Evolutionary conservation across 2,888 invertebrate species (phyloP).

Genomic region (Synergus japonicus): DNA sequence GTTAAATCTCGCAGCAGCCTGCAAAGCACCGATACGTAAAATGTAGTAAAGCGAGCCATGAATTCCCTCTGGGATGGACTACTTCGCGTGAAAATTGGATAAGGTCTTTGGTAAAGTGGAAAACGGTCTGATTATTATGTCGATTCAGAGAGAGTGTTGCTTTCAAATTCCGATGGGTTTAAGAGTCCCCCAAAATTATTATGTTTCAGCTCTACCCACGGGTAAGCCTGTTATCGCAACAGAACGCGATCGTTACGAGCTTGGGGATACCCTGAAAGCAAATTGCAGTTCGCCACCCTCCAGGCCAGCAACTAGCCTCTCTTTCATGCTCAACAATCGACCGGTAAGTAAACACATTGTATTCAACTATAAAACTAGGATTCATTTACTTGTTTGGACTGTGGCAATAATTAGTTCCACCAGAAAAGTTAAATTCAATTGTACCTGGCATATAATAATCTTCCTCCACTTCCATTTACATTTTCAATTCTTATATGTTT

Average conservation of each 20-base stretch:
- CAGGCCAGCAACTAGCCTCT: slow-evolving; percentile 86
- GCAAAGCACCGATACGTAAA: slow-evolving; percentile 33
- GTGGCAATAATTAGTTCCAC: not conserved
- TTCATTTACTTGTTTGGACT: not conserved
- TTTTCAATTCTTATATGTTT: not conserved
- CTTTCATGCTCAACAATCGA: slow-evolving; percentile 87
- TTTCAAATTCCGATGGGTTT: slow-evolving; percentile 43
- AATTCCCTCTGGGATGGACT: slow-evolving; percentile 35
- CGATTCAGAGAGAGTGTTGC: slow-evolving; percentile 43
- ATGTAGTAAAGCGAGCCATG: slow-evolving; percentile 31
- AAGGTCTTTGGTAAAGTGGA: slow-evolving; percentile 48
- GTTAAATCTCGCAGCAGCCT: slow-evolving; percentile 25
- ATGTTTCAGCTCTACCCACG: slow-evolving; percentile 85
- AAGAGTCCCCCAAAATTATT: slow-evolving; percentile 55
- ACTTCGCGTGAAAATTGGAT: slow-evolving; percentile 58
- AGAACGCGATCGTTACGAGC: slow-evolving; percentile 86
- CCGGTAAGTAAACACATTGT: slow-evolving; percentile 81
- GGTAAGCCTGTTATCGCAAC: slow-evolving; percentile 84
- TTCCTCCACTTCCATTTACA: not conserved
- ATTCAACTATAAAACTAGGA: not conserved
- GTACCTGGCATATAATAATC: not conserved
- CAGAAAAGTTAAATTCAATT: not conserved
- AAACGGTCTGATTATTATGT: slow-evolving; percentile 57
- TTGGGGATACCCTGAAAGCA: slow-evolving; percentile 85
- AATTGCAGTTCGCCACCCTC: slow-evolving; percentile 90